Conservation (phyloP, 2,888 invertebrate species). For the Sylvicola cinctus region DNA sequence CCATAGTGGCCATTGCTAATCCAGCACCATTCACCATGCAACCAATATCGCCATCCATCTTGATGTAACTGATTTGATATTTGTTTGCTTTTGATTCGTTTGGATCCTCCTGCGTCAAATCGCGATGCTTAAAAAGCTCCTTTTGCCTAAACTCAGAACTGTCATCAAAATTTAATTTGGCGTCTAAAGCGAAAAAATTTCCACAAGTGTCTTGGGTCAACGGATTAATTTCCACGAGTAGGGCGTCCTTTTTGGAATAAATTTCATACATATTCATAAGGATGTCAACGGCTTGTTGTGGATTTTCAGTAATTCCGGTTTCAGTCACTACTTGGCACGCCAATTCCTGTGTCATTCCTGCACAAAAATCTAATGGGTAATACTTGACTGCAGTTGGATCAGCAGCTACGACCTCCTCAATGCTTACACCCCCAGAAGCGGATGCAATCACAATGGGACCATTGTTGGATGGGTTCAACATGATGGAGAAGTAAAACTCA, state of each 20-base stretch:
- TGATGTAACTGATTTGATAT: constrained; percentile 33
- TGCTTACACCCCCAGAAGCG: not conserved
- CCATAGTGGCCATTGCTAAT: constrained; percentile 42
- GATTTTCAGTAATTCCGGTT: not conserved
- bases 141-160: constrained; percentile 34
- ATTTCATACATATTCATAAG: not conserved
- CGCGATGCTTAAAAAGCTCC: constrained; percentile 27
- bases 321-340: not conserved
- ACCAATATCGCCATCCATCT: constrained; percentile 33
- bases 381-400: not conserved
- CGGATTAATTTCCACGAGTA: not conserved
- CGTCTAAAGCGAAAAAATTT: constrained; percentile 28
- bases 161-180: constrained; percentile 37
- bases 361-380: not conserved
- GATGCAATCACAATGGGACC: not conserved
- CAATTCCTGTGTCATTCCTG: not conserved
- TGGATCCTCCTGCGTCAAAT: constrained; percentile 32
- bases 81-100: constrained; percentile 31
- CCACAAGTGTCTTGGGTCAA: not conserved
- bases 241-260: not conserved
- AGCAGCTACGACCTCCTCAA: not conserved
- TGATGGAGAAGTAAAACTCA: constrained; percentile 86
- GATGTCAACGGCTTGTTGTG: not conserved
- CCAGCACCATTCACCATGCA: constrained; percentile 40
- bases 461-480: constrained; percentile 46